Evolutionary conservation across 92 coral and sea anemone genomes (phyloP).

Genomic region (Phenganax subtilis): DNA sequence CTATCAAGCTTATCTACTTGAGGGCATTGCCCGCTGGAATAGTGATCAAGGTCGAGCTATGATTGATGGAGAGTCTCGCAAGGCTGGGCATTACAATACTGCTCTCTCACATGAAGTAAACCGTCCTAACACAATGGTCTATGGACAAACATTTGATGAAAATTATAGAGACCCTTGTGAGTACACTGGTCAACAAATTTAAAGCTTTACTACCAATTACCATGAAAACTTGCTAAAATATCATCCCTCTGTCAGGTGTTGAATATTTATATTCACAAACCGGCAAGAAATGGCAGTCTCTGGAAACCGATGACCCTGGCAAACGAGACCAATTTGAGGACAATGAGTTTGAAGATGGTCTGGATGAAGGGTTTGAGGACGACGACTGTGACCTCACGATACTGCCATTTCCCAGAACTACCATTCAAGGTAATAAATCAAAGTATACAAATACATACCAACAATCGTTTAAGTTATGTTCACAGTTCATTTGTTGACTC

Average conservation of each 20-base stretch:
- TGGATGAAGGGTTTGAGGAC: conserved; percentile 44
- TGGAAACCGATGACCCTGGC: conserved; percentile 20
- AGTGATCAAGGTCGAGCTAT: conserved; percentile 36
- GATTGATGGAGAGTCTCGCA: neutral
- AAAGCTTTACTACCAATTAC: neutral
- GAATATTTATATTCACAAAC: conserved; percentile 43
- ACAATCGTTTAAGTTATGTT: neutral
- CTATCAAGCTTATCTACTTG: too few relatives aligned
- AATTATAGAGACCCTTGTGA: conserved; percentile 22
- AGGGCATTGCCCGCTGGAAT: conserved; percentile 34
- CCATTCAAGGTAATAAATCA: conserved; percentile 19
- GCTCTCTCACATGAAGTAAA: conserved; percentile 31
- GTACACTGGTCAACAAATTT: conserved; percentile 38
- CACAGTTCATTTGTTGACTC: conserved; percentile 2
- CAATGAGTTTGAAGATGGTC: neutral
- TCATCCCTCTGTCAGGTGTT: conserved; percentile 19
- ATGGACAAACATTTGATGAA: conserved; percentile 9
- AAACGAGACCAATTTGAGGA: conserved; percentile 26
- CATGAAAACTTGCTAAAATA: neutral
- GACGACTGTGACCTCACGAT: conserved; percentile 13
- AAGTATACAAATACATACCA: neutral
- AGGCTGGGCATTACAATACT: neutral
- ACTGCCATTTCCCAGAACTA: conserved; percentile 16
- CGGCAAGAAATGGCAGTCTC: conserved; percentile 25
- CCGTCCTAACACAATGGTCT: conserved; percentile 19